Conservation (phyloP, 53 echinoderm and acorn worm species). For the Astropecten irregularis region DNA sequence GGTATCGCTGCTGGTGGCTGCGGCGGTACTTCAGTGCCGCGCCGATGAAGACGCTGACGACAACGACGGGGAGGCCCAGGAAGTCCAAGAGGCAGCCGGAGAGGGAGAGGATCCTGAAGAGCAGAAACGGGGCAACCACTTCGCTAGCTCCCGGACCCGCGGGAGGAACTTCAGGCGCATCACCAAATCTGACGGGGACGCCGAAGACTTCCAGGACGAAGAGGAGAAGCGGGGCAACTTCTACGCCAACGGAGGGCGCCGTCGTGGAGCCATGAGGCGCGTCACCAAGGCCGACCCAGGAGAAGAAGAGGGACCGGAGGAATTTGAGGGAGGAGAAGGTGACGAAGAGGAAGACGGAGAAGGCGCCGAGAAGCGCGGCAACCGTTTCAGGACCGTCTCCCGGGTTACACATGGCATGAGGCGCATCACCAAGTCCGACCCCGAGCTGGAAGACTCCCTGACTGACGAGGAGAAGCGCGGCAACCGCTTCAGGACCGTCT, state of each 20-base stretch:
- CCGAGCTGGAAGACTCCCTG: background rate
- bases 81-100: background rate
- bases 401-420: background rate
- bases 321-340: background rate
- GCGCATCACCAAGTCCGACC: constrained; percentile 8
- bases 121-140: constrained; percentile 28
- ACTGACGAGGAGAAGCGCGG: constrained; percentile 36
- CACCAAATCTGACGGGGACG: constrained; percentile 20
- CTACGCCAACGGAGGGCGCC: background rate
- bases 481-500: background rate
- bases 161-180: background rate
- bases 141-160: background rate
- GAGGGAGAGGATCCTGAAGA: constrained; percentile 20
- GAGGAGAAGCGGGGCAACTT: constrained; percentile 25
- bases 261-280: background rate
- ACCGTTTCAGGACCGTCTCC: background rate
- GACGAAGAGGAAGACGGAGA: constrained; percentile 10
- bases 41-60: constrained; percentile 4
- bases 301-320: too few relatives aligned
- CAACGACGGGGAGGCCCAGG: background rate
- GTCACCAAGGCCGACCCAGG: constrained; percentile 1
- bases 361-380: constrained; percentile 35
- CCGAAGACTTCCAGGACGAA: background rate
- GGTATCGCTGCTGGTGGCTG: constrained; percentile 1
- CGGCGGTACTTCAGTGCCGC: constrained; percentile 39